phyloP scores from a whole-genome alignment of 2,797 vertebrate genomes.

The Enteromius mattozi region DNA sequence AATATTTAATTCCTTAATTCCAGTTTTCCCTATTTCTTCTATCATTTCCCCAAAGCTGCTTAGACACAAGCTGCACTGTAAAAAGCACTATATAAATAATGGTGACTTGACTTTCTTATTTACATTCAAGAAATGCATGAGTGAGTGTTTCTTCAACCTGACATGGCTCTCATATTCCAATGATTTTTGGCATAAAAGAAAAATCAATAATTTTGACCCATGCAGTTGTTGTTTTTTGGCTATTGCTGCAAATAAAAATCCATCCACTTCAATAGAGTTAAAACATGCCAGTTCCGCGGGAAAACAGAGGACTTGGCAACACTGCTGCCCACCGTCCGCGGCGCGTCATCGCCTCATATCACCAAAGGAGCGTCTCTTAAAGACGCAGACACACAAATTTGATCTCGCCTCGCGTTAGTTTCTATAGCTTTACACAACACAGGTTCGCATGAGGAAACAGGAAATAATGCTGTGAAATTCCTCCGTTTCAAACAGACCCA shows the following conservation, averaged over 20 bases:
- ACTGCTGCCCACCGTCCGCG: slow-evolving; percentile 60
- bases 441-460: background rate
- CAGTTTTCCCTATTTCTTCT: background rate
- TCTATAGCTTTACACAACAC: background rate
- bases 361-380: slow-evolving; percentile 73
- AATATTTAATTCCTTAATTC: background rate
- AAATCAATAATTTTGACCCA: no score
- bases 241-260: background rate
- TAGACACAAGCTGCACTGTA: background rate
- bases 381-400: slow-evolving; percentile 70
- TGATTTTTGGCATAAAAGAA: no score
- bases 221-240: no score
- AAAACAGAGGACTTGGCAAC: slow-evolving; percentile 1
- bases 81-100: background rate
- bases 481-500: background rate
- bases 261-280: background rate
- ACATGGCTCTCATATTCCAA: background rate
- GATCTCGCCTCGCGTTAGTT: background rate
- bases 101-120: background rate
- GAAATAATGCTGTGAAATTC: background rate
- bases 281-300: background rate
- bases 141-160: background rate
- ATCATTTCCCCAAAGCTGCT: background rate
- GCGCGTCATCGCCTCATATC: slow-evolving; percentile 76
- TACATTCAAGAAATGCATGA: background rate